Evolutionary conservation across 2,888 invertebrate genomes (phyloP).

Genomic region (Perizoma flavofasciatum): DNA sequence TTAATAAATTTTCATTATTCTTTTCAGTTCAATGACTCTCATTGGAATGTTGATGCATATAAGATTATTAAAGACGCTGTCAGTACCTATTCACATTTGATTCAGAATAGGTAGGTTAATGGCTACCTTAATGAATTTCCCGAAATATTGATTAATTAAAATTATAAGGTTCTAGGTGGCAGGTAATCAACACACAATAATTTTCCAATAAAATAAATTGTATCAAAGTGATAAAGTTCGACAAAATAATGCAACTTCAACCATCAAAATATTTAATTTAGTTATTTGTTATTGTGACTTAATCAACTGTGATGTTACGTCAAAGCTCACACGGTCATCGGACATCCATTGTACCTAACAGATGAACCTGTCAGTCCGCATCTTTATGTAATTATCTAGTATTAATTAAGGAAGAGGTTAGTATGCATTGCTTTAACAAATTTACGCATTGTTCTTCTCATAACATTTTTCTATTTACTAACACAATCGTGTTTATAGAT

Average conservation of each 20-base stretch:
- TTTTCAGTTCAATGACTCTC: too few species aligned
- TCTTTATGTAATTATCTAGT: slow-evolving; percentile 1
- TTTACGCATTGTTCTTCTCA: slow-evolving; percentile 63
- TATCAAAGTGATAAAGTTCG: slow-evolving; percentile 24
- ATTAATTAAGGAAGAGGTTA: slow-evolving; percentile 17
- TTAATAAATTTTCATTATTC: background rate
- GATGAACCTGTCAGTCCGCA: slow-evolving; percentile 4
- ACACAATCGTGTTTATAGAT: slow-evolving; percentile 55
- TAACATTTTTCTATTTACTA: slow-evolving; percentile 68
- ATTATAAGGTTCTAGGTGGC: too few species aligned
- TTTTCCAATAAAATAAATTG: slow-evolving; percentile 11
- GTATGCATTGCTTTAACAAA: slow-evolving; percentile 22
- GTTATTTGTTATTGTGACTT: background rate
- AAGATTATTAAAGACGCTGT: too few species aligned
- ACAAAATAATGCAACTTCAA: slow-evolving; percentile 21
- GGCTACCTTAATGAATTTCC: too few species aligned
- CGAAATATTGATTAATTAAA: too few species aligned
- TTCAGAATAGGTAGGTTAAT: too few species aligned
- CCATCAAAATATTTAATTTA: background rate
- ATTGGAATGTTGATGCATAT: too few species aligned
- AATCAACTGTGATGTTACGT: slow-evolving; percentile 4
- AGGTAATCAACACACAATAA: background rate
- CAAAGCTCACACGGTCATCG: slow-evolving; percentile 9
- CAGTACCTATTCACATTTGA: too few species aligned
- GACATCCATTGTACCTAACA: slow-evolving; percentile 6